phyloP scores from a whole-genome alignment of 2,888 invertebrate genomes.

The Holacanthella duospinosa region DNA sequence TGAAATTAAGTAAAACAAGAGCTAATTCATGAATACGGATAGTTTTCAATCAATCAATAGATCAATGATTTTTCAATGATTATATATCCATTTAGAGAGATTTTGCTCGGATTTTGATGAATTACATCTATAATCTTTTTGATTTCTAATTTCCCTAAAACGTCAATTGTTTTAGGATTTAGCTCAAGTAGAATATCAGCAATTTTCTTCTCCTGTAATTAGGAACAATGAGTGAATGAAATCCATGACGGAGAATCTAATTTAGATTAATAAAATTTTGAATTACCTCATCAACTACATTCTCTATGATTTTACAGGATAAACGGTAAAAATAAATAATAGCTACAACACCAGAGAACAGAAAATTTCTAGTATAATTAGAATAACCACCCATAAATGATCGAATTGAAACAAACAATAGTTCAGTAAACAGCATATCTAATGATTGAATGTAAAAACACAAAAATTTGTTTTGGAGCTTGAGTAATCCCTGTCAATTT shows the following conservation, averaged over 20 bases:
- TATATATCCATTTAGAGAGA: neutral
- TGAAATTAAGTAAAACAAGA: slow-evolving; percentile 2
- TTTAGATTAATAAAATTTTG: too few relatives aligned
- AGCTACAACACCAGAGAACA: too few relatives aligned
- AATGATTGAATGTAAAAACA: neutral
- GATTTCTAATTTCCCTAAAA: neutral
- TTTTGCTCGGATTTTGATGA: neutral
- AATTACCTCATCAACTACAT: neutral
- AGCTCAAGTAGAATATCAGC: neutral
- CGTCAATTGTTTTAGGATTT: neutral
- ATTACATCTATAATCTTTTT: neutral
- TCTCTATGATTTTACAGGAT: neutral
- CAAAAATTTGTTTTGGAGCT: slow-evolving; percentile 2
- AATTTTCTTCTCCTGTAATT: neutral
- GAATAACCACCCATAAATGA: too few relatives aligned
- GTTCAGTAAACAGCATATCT: neutral
- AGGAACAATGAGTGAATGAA: too few relatives aligned
- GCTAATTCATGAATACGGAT: neutral
- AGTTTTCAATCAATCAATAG: neutral
- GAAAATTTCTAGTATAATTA: too few relatives aligned
- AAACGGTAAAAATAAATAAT: neutral
- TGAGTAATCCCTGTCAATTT: neutral
- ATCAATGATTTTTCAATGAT: neutral
- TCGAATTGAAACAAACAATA: neutral
- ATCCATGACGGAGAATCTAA: too few relatives aligned